Evolutionary conservation across 2,797 vertebrate genomes (phyloP).

Genomic region (Bothrops alternatus): DNA sequence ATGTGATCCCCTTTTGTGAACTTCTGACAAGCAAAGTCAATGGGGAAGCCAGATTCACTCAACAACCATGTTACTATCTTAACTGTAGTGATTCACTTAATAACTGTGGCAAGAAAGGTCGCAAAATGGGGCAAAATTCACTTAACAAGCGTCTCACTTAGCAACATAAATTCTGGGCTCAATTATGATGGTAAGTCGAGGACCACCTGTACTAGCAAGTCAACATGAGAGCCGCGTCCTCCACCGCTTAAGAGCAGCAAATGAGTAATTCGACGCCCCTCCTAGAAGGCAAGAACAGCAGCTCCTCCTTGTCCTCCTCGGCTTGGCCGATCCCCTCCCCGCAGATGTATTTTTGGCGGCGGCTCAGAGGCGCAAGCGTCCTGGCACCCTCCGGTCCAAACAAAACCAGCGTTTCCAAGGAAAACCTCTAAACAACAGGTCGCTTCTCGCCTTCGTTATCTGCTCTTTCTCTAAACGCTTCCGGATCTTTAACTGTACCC

Average conservation of each 20-base stretch:
- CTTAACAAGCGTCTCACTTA: neutral
- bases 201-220: neutral
- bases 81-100: no score
- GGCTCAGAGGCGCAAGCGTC: slow-evolving; percentile 15
- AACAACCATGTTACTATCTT: neutral
- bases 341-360: slow-evolving; percentile 48
- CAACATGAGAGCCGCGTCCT: neutral
- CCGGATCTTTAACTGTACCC: neutral
- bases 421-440: neutral
- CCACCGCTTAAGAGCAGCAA: neutral
- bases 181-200: neutral
- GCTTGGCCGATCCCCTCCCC: slow-evolving; percentile 37
- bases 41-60: neutral
- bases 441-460: neutral
- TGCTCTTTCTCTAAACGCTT: neutral
- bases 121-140: neutral
- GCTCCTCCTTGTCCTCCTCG: slow-evolving; percentile 59
- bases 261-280: rapidly evolving
- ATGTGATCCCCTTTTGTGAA: neutral
- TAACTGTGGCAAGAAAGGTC: neutral
- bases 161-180: neutral
- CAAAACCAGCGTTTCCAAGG: slow-evolving; percentile 60
- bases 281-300: neutral
- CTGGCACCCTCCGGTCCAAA: slow-evolving; percentile 56
- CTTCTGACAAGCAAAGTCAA: neutral